Evolutionary conservation across 1,140 invertebrate genomes (phyloP), one percentile per base, ranked within the genome.

Genomic region (Drosophila arizonae): DNA sequence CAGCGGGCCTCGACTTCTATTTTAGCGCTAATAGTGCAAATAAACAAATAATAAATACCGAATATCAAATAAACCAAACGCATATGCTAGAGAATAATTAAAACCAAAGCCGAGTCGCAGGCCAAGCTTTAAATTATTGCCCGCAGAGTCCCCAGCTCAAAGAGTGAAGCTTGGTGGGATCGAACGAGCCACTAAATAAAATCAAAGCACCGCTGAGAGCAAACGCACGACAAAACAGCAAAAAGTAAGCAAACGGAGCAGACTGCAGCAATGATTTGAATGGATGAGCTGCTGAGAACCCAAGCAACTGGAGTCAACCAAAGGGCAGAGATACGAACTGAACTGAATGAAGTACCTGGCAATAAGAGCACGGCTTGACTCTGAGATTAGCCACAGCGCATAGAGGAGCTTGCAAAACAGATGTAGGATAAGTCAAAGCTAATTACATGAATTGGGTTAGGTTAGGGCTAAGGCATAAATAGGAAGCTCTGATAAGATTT

Each of bases 11-110:
- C 24, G 15, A n/a, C 64, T 77, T 56, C 62, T 60, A 65, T 73
- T 79, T 79, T 69, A 72, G 45, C 57, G 68, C 77, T 85, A 80
- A 79, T 80, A 77, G 64, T 70, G 56, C 64, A 76, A 65, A 75
- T 70, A 68, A 77, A 73, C 63, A 78, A 71, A 71, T 54, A 54
- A 54, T 54, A 54, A 54, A 55, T 52, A 52, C 26, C 24, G n/a
- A 64, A 36, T 26, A 28, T 30, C 41, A 30, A 57, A 43, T 69
- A 28, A 55, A 45, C 48, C 3, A 46, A 30, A 63, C 39, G 64
- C 57, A 73, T 62, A 62, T 74, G 45, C 39, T 61, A 11, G 39
- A 43, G 28, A 33, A 8, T 57, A 67, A 60, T 56, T 17, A 45
- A 63, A 69, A 65, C 17, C 26, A 52, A 55, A 45, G 21, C 15